Evolutionary conservation across 2,888 invertebrate species (phyloP).

Genomic region (Oscheius sp.): DNA sequence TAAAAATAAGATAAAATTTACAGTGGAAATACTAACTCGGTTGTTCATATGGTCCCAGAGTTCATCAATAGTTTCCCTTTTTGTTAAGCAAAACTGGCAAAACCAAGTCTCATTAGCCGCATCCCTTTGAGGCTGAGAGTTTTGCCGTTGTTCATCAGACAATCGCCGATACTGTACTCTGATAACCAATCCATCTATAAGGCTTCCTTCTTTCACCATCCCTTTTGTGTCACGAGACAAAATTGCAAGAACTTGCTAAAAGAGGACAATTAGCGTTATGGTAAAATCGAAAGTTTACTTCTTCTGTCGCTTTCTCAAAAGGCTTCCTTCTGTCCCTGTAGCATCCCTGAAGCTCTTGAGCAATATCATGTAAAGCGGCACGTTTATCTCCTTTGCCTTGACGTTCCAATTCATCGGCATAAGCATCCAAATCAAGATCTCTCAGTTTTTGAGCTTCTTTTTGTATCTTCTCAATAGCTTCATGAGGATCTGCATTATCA

Average conservation of each 20-base stretch:
- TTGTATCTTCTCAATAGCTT: constrained; percentile 94
- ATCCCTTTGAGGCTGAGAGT: neutral
- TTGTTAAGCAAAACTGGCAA: constrained; percentile 16
- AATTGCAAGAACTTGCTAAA: neutral
- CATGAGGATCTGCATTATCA: constrained; percentile 80
- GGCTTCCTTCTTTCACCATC: constrained; percentile 16
- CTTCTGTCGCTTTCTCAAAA: constrained; percentile 37
- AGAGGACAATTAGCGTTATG: neutral
- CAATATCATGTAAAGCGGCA: constrained; percentile 94
- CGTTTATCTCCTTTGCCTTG: constrained; percentile 81
- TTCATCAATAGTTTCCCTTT: no score
- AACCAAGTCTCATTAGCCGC: neutral
- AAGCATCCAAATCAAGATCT: constrained; percentile 96
- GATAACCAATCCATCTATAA: constrained; percentile 45
- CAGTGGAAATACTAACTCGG: no score
- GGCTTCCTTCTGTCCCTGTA: constrained; percentile 69
- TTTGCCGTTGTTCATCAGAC: constrained; percentile 6
- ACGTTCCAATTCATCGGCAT: constrained; percentile 94
- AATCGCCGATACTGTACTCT: constrained; percentile 43
- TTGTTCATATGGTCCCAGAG: constrained; percentile 20
- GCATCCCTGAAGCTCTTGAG: constrained; percentile 91
- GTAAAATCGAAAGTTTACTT: neutral
- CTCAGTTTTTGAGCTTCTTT: constrained; percentile 83
- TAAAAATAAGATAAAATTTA: neutral
- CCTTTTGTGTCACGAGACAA: neutral